These are phyloP conservation scores for Galaxea fascicularis DNA, from an alignment of 92 coral and sea anemone genomes.

Conservation along the genomic window DNA sequence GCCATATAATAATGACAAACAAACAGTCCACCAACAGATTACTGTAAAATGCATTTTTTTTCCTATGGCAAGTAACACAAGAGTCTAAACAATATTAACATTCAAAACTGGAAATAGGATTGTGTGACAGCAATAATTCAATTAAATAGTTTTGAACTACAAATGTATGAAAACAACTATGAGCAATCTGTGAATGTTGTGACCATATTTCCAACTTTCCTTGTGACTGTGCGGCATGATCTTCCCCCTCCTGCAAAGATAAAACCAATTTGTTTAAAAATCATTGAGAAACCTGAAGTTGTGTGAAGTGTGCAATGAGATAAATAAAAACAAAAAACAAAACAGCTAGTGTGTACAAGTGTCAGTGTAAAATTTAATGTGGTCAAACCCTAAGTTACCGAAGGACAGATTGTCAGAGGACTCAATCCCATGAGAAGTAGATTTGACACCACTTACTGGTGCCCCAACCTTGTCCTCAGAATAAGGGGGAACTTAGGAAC, in stretches of 20 bases:
- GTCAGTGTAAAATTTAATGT: too few relatives aligned
- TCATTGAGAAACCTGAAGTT: not conserved
- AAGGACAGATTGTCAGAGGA: too few relatives aligned
- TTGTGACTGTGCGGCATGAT: constrained; percentile 92
- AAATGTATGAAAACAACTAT: constrained; percentile 33
- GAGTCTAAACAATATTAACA: not conserved
- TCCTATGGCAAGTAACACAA: not conserved
- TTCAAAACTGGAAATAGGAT: not conserved
- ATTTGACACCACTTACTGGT: too few relatives aligned
- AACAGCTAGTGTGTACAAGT: too few relatives aligned
- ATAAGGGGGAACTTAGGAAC: too few relatives aligned
- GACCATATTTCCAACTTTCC: constrained; percentile 97
- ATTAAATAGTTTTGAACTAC: not conserved
- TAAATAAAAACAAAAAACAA: too few relatives aligned
- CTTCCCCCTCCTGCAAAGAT: constrained; percentile 28
- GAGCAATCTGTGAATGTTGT: constrained; percentile 97
- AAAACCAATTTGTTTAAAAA: not conserved
- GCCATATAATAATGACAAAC: too few relatives aligned
- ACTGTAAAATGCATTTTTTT: not conserved
- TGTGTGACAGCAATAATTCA: not conserved
- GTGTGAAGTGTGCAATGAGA: not conserved
- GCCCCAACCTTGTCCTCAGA: too few relatives aligned
- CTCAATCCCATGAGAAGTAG: too few relatives aligned
- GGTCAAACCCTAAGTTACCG: too few relatives aligned
- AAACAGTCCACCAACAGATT: too few relatives aligned